These are phyloP conservation scores for Odontocolon sp. DNA, from an alignment of 2,888 invertebrate species.

Conservation along the genomic window DNA sequence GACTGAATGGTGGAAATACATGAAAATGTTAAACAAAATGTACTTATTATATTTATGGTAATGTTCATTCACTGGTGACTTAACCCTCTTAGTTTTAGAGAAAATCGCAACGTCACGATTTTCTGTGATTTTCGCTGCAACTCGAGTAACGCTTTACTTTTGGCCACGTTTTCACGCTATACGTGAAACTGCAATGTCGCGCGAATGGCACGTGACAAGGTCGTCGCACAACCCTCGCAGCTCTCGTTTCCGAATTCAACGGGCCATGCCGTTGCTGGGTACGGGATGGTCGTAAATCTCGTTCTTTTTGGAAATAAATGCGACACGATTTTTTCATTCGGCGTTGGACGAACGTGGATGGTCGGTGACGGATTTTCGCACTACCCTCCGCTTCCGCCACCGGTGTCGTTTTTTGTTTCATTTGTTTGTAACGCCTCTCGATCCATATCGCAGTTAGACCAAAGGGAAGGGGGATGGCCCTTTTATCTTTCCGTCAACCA, in stretches of 20 bases:
- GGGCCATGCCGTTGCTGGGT: conserved; percentile 34
- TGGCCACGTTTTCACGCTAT: conserved; percentile 19
- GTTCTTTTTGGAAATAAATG: conserved; percentile 58
- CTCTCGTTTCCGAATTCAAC: conserved; percentile 46
- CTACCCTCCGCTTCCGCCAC: conserved; percentile 20
- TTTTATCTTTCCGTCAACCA: conserved; percentile 61
- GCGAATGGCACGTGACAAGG: conserved; percentile 28
- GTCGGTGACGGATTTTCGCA: conserved; percentile 55
- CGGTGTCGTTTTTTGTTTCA: conserved; percentile 18
- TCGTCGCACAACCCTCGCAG: conserved; percentile 43
- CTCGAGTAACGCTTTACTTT: conserved; percentile 32
- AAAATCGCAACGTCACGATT: conserved; percentile 30
- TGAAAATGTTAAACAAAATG: too few relatives aligned
- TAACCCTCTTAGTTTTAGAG: too few relatives aligned
- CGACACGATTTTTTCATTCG: conserved; percentile 55
- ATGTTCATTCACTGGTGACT: conserved; percentile 10
- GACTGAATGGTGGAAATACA: too few relatives aligned
- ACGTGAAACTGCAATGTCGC: conserved; percentile 29
- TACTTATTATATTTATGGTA: too few relatives aligned
- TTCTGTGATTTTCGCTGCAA: conserved; percentile 35
- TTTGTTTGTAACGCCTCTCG: conserved; percentile 50
- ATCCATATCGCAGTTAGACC: conserved; percentile 42
- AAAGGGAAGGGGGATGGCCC: conserved; percentile 39
- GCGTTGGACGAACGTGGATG: conserved; percentile 42
- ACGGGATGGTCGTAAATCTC: conserved; percentile 57